These are phyloP conservation scores for Zapornia atra DNA, from an alignment of 2,113 vertebrate genomes.

Conservation along the genomic window DNA sequence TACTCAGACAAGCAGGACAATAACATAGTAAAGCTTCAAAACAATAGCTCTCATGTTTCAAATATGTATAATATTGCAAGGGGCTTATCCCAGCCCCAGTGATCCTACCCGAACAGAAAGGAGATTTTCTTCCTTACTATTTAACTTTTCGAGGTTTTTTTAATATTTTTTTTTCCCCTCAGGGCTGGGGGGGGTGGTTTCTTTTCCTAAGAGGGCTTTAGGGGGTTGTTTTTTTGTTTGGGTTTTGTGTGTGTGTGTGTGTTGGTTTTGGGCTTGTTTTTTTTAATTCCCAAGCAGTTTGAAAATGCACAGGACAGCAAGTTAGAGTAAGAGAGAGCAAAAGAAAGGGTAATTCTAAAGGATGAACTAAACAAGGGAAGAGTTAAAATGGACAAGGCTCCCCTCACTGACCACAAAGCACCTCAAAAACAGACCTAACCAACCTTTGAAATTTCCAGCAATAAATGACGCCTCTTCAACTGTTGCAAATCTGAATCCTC, in stretches of 20 bases:
- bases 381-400: background rate
- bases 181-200: too few species aligned
- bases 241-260: background rate
- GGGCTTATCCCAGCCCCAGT: slow-evolving; percentile 18
- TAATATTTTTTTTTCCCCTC: background rate
- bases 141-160: slow-evolving; percentile 1
- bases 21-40: slow-evolving; percentile 66
- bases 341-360: background rate
- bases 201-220: background rate
- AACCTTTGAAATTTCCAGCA: background rate
- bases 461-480: background rate
- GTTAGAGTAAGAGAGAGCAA: background rate
- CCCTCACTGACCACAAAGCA: background rate
- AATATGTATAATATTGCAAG: slow-evolving; percentile 41
- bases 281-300: background rate
- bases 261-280: background rate
- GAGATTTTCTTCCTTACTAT: background rate
- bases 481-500: background rate
- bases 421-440: background rate
- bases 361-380: background rate
- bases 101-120: background rate
- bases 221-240: background rate
- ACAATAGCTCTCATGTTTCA: slow-evolving; percentile 62
- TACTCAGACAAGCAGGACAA: slow-evolving; percentile 62
- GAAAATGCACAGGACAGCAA: background rate